These are phyloP conservation scores for Capreolus pygargus DNA, from an alignment of 2,113 vertebrate genomes.

Conservation along the genomic window DNA sequence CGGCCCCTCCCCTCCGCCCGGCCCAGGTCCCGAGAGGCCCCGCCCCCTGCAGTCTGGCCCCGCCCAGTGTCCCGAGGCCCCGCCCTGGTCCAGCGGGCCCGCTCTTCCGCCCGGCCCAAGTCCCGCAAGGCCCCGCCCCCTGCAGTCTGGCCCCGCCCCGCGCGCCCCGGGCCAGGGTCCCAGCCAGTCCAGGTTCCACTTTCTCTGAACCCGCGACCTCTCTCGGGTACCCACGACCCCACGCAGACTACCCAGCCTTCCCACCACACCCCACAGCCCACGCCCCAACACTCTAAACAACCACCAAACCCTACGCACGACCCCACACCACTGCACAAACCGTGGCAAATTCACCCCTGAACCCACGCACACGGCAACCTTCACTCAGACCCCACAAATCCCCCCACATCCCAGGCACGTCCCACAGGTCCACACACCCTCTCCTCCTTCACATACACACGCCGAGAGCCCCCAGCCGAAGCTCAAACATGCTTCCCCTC, in stretches of 20 bases:
- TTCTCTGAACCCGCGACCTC: neutral
- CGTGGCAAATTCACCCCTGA: neutral
- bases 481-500: neutral
- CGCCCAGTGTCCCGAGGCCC: neutral
- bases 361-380: neutral
- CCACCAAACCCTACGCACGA: neutral
- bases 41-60: neutral
- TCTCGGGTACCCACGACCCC: neutral
- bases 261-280: fast-evolving
- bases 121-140: neutral
- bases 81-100: neutral
- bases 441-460: neutral
- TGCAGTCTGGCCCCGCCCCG: neutral
- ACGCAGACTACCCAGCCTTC: fast-evolving
- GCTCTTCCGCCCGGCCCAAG: neutral
- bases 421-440: neutral
- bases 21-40: neutral
- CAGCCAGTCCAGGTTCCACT: neutral
- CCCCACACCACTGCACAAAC: neutral
- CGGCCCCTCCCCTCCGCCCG: neutral
- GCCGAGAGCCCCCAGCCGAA: neutral
- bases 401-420: neutral
- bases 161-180: neutral
- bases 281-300: neutral
- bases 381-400: neutral